Evolutionary conservation across 2,797 vertebrate genomes (phyloP).

Genomic region (Chrosomus eos): DNA sequence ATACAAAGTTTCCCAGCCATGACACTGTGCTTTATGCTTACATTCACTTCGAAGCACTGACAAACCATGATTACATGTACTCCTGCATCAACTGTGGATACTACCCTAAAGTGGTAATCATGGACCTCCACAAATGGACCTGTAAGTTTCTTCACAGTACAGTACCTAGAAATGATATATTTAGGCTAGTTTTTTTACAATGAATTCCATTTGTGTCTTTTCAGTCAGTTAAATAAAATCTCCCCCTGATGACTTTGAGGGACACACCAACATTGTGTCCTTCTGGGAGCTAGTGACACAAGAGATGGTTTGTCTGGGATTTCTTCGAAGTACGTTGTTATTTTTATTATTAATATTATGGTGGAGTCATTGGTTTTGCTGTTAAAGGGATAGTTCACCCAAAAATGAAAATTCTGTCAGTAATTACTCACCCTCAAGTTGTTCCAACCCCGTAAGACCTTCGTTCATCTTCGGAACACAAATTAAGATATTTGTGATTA

Average conservation of each 20-base stretch:
- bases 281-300: not conserved
- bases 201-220: not conserved
- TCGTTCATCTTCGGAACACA: no score
- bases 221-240: slow-evolving; percentile 3
- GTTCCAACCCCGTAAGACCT: no score
- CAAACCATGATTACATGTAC: slow-evolving; percentile 18
- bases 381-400: no score
- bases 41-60: not conserved
- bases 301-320: not conserved
- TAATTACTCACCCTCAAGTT: no score
- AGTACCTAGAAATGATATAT: not conserved
- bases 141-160: not conserved
- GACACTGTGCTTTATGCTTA: not conserved
- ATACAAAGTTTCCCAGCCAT: not conserved
- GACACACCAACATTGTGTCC: not conserved
- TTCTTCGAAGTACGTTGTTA: not conserved
- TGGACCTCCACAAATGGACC: not conserved
- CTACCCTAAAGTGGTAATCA: slow-evolving; percentile 8
- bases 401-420: no score
- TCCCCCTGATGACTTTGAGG: not conserved
- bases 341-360: not conserved
- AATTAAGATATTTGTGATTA: no score
- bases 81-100: slow-evolving; percentile 3
- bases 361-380: not conserved
- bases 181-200: not conserved